Evolutionary conservation across 2,113 vertebrate species (phyloP), one percentile per base, ranked within the genome.

Genomic region (Spilogale gracilis): DNA sequence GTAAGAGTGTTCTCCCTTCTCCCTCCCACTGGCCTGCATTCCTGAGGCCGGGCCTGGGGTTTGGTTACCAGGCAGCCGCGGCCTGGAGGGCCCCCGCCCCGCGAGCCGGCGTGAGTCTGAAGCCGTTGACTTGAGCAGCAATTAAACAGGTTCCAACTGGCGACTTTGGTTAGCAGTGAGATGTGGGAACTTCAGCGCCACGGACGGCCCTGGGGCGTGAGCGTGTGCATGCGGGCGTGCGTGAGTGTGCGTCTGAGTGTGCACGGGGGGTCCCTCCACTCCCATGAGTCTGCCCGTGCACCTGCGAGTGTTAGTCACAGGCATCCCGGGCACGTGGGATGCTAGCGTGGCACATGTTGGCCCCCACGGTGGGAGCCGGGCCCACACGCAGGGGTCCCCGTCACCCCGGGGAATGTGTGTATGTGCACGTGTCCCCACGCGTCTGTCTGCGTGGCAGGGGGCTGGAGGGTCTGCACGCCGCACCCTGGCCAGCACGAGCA

Each of bases 91-190:
- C 98, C 97, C 96, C 98, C 98, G 96, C 97, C 98, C 98, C 93
- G 93, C 45, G 74, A 91, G 96, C 97, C 98, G 98, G 98, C 98
- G 96, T 83, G 97, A 80, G 93, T 97, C 95, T 94, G 96, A 91
- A 97, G 89, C 95, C 80, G 96, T 98, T 93, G 96, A 98, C 93
- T 98, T 89, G 30, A 5, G 97, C 96, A 79, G 94, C 96, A 98
- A 96, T 97, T 97, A 98, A 98, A 97, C 98, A 98, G 98, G 98
- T 98, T 96, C 98, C 98, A 98, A 98, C 98, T 97, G 97, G 98
- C 89, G 98, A 91, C 98, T 97, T 97, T 89, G 95, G 98, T 96
- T 97, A 96, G 96, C 97, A 93, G 97, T 18, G 87, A 98, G 94
- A 97, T 63, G 94, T 97, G 98, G 98, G 98, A 98, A 97, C 95